Evolutionary conservation across 1,140 invertebrate genomes (phyloP).

Genomic region (Atta texana): DNA sequence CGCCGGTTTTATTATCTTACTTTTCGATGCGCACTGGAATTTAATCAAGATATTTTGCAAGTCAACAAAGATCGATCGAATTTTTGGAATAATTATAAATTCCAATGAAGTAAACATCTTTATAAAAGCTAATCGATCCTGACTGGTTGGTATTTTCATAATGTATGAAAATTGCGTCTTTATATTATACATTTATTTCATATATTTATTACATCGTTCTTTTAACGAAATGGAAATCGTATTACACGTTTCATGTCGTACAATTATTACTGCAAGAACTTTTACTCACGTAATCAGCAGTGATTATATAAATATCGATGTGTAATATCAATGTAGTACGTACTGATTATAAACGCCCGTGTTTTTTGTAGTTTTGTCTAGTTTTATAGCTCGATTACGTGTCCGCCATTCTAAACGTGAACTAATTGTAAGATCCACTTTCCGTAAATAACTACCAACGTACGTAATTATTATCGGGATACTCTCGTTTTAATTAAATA

Average conservation of each 20-base stretch:
- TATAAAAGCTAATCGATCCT: background rate
- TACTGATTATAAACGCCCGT: slow-evolving; percentile 4
- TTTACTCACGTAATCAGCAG: slow-evolving; percentile 14
- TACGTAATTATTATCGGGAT: background rate
- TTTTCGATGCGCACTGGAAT: background rate
- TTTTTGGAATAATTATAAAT: background rate
- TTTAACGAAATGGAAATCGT: slow-evolving; percentile 18
- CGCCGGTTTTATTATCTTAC: background rate
- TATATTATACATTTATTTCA: too few species aligned
- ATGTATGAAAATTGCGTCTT: background rate
- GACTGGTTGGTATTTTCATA: background rate
- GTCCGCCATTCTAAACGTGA: background rate
- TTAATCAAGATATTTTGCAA: background rate
- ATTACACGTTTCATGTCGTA: background rate
- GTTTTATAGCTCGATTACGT: slow-evolving; percentile 34
- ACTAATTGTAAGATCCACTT: background rate
- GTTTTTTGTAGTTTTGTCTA: slow-evolving; percentile 26
- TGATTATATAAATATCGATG: slow-evolving; percentile 48
- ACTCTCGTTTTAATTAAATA: background rate
- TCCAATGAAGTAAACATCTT: background rate
- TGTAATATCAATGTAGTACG: slow-evolving; percentile 15
- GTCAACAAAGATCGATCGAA: background rate
- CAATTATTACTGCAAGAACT: background rate
- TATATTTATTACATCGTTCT: background rate
- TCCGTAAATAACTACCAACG: background rate